Evolutionary conservation across 1,140 invertebrate genomes (phyloP).

Genomic region (Uloborus diversus): DNA sequence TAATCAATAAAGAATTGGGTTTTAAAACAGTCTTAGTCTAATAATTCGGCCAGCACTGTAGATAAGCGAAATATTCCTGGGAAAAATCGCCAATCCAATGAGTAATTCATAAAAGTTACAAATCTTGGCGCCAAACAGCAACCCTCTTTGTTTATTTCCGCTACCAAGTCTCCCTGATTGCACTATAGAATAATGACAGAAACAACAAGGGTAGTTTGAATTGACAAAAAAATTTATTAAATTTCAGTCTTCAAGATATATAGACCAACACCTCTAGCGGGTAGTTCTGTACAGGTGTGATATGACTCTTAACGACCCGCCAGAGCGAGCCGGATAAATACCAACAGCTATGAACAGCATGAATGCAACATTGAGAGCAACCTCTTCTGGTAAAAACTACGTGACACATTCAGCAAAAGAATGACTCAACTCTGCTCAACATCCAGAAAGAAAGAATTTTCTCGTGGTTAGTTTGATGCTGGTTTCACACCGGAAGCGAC

Average conservation of each 20-base stretch:
- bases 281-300: slow-evolving; percentile 46
- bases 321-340: neutral
- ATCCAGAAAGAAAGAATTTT: neutral
- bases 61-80: neutral
- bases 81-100: neutral
- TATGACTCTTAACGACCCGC: slow-evolving; percentile 30
- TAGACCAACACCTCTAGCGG: neutral
- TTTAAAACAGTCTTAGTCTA: too few relatives aligned
- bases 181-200: neutral
- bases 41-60: too few relatives aligned
- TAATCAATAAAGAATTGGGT: too few relatives aligned
- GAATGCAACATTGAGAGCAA: neutral
- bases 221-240: slow-evolving; percentile 38
- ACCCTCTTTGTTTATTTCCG: neutral
- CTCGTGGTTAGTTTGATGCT: neutral
- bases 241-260: slow-evolving; percentile 21
- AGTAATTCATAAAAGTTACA: neutral
- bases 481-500: neutral
- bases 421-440: neutral
- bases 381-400: too few relatives aligned
- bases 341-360: slow-evolving; percentile 12
- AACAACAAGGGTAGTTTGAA: neutral
- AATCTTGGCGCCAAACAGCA: neutral
- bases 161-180: neutral
- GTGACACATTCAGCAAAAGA: neutral